phyloP scores from a whole-genome alignment of 2,888 invertebrate species.

The Zelleria hepariella region DNA sequence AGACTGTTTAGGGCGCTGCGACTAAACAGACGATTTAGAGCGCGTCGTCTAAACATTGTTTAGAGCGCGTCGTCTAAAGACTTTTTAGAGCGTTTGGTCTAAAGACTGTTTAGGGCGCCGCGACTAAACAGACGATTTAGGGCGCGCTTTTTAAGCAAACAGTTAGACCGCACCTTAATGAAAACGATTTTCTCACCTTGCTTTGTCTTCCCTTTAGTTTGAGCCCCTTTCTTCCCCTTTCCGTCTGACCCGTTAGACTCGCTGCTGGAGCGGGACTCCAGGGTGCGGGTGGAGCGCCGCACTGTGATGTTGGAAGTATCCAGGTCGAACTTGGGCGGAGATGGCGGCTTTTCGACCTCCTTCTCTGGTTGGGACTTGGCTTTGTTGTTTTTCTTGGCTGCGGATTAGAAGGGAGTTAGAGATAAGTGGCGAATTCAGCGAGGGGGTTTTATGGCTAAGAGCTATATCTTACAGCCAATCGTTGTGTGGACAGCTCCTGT shows the following conservation, averaged over 20 bases:
- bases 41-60: too few relatives aligned
- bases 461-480: too few relatives aligned
- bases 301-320: constrained; percentile 46
- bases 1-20: too few relatives aligned
- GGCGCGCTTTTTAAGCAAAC: too few relatives aligned
- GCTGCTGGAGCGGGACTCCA: constrained; percentile 20
- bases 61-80: too few relatives aligned
- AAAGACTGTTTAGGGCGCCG: too few relatives aligned
- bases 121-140: too few relatives aligned
- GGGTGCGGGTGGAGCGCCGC: constrained; percentile 28
- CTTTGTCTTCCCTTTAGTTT: background rate
- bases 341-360: background rate
- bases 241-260: background rate
- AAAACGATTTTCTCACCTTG: background rate
- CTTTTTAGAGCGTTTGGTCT: too few relatives aligned
- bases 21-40: too few relatives aligned
- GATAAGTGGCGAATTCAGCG: background rate
- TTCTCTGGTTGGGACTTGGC: constrained; percentile 13
- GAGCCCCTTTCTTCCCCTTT: background rate
- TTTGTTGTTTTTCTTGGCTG: constrained; percentile 10
- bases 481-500: too few relatives aligned
- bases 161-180: too few relatives aligned
- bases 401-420: background rate
- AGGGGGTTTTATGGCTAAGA: too few relatives aligned
- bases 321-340: constrained; percentile 20